These are phyloP conservation scores for Sphenodon punctatus DNA, from an alignment of 2,797 vertebrate genomes.

Conservation along the genomic window DNA sequence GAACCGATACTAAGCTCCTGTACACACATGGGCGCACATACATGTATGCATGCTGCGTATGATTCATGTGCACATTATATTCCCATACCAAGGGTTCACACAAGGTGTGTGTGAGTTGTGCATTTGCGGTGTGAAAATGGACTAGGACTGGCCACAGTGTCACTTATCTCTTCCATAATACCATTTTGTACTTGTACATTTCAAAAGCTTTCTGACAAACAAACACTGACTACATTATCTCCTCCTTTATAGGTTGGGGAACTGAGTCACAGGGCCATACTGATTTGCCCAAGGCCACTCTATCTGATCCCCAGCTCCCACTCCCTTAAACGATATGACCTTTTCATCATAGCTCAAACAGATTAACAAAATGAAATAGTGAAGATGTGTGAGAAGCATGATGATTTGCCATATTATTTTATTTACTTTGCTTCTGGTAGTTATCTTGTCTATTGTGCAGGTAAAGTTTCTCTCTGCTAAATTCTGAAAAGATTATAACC, in stretches of 20 bases:
- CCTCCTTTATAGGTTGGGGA: neutral
- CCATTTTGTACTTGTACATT: too few species aligned
- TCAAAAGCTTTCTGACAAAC: too few species aligned
- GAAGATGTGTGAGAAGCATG: accelerated
- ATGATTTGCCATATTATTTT: neutral
- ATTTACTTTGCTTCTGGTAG: neutral
- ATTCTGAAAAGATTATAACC: neutral
- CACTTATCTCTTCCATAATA: too few species aligned
- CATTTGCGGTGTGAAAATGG: neutral
- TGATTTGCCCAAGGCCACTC: too few species aligned
- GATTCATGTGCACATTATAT: too few species aligned
- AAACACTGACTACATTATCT: too few species aligned
- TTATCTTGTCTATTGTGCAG: neutral
- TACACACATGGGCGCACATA: too few species aligned
- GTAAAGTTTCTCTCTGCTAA: accelerated
- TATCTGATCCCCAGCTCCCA: too few species aligned
- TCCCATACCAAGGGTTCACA: too few species aligned
- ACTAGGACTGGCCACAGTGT: neutral
- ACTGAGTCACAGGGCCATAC: neutral
- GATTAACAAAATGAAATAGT: neutral
- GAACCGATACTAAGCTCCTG: too few species aligned
- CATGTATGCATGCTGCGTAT: too few species aligned
- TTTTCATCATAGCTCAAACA: neutral
- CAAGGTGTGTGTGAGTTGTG: neutral
- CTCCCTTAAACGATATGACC: too few species aligned